These are phyloP conservation scores for Diabrotica virgifera DNA, from an alignment of 1,140 invertebrate species.

Conservation along the genomic window DNA sequence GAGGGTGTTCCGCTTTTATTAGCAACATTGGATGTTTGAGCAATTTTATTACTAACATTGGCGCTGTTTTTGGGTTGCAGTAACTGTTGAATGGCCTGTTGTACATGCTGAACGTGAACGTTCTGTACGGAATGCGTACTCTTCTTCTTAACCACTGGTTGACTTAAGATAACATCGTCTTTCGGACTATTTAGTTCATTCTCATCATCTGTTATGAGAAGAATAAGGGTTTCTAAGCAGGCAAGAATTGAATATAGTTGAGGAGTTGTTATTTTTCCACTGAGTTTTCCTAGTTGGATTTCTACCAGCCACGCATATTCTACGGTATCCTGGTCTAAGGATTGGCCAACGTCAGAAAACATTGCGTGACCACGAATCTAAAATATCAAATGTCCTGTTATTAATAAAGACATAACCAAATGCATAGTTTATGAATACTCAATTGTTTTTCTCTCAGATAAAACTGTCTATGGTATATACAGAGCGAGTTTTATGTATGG, in stretches of 20 bases:
- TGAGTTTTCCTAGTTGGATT: constrained; percentile 77
- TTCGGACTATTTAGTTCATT: constrained; percentile 76
- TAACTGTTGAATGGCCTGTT: constrained; percentile 43
- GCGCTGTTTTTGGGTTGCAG: constrained; percentile 31
- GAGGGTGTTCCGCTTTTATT: constrained; percentile 1
- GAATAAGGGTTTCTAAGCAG: constrained; percentile 83
- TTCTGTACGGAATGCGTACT: constrained; percentile 26
- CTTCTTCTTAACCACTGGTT: constrained; percentile 37
- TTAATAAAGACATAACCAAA: no score
- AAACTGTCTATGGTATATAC: background rate
- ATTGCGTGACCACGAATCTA: constrained; percentile 91
- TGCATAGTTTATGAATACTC: no score
- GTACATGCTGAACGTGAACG: constrained; percentile 37
- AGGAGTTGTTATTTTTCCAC: constrained; percentile 73
- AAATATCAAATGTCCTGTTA: constrained; percentile 18
- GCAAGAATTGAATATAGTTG: constrained; percentile 83
- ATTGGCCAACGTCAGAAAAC: constrained; percentile 89
- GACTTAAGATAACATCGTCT: constrained; percentile 35
- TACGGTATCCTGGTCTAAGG: constrained; percentile 87
- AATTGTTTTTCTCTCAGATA: background rate
- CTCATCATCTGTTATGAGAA: constrained; percentile 84
- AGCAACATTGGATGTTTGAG: background rate
- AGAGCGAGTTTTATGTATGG: no score
- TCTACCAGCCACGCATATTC: constrained; percentile 96
- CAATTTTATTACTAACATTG: constrained; percentile 8